Conservation (phyloP, 2,888 invertebrate genomes). For the Ectemnius cavifrons region DNA sequence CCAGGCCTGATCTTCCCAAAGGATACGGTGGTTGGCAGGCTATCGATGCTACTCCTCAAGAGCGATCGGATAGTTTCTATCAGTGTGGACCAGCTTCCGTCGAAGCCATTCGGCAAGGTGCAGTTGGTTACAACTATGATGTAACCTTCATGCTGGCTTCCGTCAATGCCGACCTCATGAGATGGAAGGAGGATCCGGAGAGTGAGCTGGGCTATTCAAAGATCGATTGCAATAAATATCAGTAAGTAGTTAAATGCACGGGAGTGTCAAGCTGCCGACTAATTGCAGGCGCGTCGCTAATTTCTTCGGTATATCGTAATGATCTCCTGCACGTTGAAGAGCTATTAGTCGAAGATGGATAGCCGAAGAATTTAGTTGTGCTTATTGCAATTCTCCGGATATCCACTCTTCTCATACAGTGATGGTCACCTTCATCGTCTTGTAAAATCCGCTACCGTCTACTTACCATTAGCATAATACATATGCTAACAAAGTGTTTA, state of each 20-base stretch:
- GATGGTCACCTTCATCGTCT: constrained; percentile 9
- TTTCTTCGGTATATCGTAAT: too few relatives aligned
- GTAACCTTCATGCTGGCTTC: constrained; percentile 89
- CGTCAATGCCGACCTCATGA: constrained; percentile 90
- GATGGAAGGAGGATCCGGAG: constrained; percentile 86
- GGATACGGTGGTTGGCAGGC: constrained; percentile 95
- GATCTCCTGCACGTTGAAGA: neutral
- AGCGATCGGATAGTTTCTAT: constrained; percentile 85
- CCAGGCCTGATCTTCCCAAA: constrained; percentile 86
- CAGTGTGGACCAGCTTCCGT: constrained; percentile 90
- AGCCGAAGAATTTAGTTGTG: neutral
- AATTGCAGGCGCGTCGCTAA: too few relatives aligned
- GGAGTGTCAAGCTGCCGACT: too few relatives aligned
- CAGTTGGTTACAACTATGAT: constrained; percentile 86
- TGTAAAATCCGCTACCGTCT: neutral
- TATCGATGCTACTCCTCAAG: constrained; percentile 91
- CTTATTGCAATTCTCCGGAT: constrained; percentile 12
- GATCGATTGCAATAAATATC: constrained; percentile 86
- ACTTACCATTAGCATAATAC: constrained; percentile 15
- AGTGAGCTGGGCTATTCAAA: constrained; percentile 83
- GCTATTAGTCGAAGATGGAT: neutral
- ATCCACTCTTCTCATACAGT: constrained; percentile 8
- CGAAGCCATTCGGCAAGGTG: constrained; percentile 87
- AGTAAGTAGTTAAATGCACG: constrained; percentile 79
- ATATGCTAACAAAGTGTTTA: constrained; percentile 11